Evolutionary conservation across 1,140 invertebrate genomes (phyloP), one percentile per base, ranked within the genome.

Genomic region (Neotoxoptera formosana): DNA sequence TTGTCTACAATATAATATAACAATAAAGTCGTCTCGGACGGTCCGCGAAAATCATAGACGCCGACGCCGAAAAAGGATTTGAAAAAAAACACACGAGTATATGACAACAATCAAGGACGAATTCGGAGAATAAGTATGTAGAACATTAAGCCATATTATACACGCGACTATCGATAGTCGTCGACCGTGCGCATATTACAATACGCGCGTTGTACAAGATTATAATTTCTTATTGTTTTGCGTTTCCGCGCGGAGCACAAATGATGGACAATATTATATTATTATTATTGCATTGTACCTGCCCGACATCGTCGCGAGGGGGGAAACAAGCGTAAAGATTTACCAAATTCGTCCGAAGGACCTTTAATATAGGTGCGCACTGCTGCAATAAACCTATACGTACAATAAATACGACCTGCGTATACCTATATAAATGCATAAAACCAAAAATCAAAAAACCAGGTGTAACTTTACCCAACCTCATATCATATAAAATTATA

Each of bases 181-280:
- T 53, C 30, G 45, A 48, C 47, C 17, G 41, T 45, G 45, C 84
- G 7, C 41, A 41, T n/a, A n/a, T 45, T 36, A 41, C 36, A 84
- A 36, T 48, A 88, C 86, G 47, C 86, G 47, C 51, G 41, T 41
- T 41, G 41, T 48, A 47, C 81, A 23, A 83, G n/a, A 83, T 83
- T 36, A 83, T 76, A 34, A 47, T 87, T 87, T 48, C 45, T 87
- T 87, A 87, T 87, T 89, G 87, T 89, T 56, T 53, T n/a, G 88
- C 1, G 4, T 60, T 41, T 41, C 21, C 88, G 51, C 88, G 34
- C 45, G 4, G 47, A 88, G 14, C 17, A 88, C 34, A 41, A 60
- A 90, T n/a, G 30, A 90, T n/a, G 30, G n/a, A 51, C 53, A 88
- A n/a, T n/a, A n/a, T 76, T n/a, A n/a, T 17, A 76, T 25, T n/a